These are phyloP conservation scores for Tetragonula carbonaria DNA, from an alignment of 2,888 invertebrate species.

Conservation along the genomic window DNA sequence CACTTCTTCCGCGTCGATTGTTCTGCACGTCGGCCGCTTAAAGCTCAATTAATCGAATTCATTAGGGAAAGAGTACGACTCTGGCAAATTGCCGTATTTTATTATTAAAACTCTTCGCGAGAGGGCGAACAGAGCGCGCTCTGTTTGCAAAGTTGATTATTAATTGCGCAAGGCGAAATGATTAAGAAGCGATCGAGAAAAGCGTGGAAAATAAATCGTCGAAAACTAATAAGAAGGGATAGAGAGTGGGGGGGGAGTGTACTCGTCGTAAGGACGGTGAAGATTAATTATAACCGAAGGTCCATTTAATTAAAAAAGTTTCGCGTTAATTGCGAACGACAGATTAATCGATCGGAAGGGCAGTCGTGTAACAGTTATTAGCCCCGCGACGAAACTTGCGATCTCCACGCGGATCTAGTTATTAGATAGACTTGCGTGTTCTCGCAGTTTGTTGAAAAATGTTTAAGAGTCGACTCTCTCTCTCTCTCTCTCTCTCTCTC, in stretches of 20 bases:
- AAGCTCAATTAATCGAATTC: too few species aligned
- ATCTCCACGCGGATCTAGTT: neutral
- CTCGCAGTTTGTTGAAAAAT: too few species aligned
- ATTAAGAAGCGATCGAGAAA: conserved; percentile 32
- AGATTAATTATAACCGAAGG: conserved; percentile 81
- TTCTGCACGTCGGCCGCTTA: too few species aligned
- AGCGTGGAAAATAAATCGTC: conserved; percentile 18
- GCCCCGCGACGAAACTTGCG: neutral
- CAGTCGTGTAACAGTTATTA: neutral
- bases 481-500: too few species aligned
- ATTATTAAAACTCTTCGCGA: neutral
- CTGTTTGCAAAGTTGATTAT: conserved; percentile 1
- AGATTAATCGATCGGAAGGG: conserved; percentile 29
- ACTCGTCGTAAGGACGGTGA: conserved; percentile 66
- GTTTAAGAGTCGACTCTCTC: too few species aligned
- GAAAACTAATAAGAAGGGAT: conserved; percentile 22
- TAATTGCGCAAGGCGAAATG: conserved; percentile 25
- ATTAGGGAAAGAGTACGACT: too few species aligned
- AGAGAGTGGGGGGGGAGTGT: neutral
- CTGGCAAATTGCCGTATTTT: neutral
- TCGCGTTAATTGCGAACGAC: conserved; percentile 25
- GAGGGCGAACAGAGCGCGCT: neutral
- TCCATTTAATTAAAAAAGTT: conserved; percentile 82
- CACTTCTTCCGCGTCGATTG: too few species aligned
- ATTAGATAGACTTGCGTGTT: too few species aligned